A percentile compares a stretch with the other conserved stretches of the same genome.
phyloP scores from a whole-genome alignment of 2,888 invertebrate species.

The Drosophila atripex region DNA sequence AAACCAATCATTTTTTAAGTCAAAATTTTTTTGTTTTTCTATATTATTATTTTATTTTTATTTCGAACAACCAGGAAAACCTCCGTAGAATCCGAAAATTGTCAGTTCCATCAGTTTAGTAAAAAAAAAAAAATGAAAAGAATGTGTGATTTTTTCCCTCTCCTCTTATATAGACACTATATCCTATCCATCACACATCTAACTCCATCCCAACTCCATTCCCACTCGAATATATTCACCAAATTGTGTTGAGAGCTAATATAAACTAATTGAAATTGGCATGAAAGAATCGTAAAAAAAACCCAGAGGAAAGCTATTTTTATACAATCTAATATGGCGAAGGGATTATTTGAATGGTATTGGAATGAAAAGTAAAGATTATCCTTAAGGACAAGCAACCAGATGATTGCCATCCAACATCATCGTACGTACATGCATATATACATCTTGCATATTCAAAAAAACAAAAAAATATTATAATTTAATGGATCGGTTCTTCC shows the following conservation, averaged over 20 bases:
- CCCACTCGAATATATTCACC: constrained; percentile 6
- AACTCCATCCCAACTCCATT: background rate
- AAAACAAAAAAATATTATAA: constrained; percentile 11
- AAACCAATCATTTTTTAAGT: constrained; percentile 61
- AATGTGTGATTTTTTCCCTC: constrained; percentile 60
- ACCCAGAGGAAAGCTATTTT: constrained; percentile 59
- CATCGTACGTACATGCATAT: constrained; percentile 13
- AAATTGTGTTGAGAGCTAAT: constrained; percentile 42
- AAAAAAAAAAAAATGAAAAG: constrained; percentile 33
- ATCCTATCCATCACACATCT: background rate
- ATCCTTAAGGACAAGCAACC: constrained; percentile 23
- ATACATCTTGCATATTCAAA: constrained; percentile 13
- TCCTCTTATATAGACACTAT: background rate
- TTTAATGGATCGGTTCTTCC: constrained; percentile 64
- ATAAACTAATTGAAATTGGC: constrained; percentile 57
- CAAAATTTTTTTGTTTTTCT: background rate
- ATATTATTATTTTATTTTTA: background rate
- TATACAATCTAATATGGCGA: constrained; percentile 60
- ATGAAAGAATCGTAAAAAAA: constrained; percentile 54
- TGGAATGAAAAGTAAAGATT: constrained; percentile 63
- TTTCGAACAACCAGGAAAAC: constrained; percentile 21
- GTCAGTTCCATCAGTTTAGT: constrained; percentile 18
- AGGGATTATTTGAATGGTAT: constrained; percentile 67
- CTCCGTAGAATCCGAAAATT: constrained; percentile 48
- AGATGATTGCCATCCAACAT: constrained; percentile 13